A percentile compares a stretch with the other conserved stretches of the same genome.
Conservation (phyloP, 2,113 vertebrate genomes). For the Acrocephalus kingi region DNA sequence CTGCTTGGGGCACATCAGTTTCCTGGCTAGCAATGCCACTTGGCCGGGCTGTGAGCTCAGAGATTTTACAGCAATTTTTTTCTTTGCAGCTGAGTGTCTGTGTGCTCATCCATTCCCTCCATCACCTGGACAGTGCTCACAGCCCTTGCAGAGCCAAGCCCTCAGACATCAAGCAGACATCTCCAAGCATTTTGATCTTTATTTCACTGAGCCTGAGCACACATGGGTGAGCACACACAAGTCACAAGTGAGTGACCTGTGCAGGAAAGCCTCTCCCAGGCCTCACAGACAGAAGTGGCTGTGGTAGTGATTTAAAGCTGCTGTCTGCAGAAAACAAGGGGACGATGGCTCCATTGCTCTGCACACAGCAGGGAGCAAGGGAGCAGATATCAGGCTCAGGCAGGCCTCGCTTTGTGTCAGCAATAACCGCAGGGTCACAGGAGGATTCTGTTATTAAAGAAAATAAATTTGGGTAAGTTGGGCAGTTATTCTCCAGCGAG, state of each 20-base stretch:
- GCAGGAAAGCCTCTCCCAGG: neutral
- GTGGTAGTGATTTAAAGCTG: slow-evolving; percentile 16
- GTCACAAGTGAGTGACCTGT: neutral
- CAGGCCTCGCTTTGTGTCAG: slow-evolving; percentile 29
- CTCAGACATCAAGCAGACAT: neutral
- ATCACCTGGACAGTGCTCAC: neutral
- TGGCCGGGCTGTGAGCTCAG: rapidly evolving
- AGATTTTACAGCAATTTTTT: neutral
- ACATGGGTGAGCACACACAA: rapidly evolving
- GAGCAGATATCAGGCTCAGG: neutral
- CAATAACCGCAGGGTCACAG: slow-evolving; percentile 9
- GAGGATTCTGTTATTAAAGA: slow-evolving; percentile 62
- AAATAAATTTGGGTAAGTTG: slow-evolving; percentile 63
- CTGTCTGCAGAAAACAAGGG: slow-evolving; percentile 4
- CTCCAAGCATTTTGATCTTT: neutral
- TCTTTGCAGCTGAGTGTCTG: neutral
- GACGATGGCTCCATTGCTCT: neutral
- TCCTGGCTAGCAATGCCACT: neutral
- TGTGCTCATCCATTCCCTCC: neutral
- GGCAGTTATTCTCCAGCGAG: slow-evolving; percentile 29
- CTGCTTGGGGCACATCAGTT: neutral
- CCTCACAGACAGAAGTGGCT: neutral
- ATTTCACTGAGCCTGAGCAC: neutral
- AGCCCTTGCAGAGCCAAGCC: neutral
- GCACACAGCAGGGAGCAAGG: slow-evolving; percentile 20